Evolutionary conservation across 2,113 vertebrate genomes (phyloP), one percentile per base, ranked within the genome.

Genomic region (Chauna torquata): DNA sequence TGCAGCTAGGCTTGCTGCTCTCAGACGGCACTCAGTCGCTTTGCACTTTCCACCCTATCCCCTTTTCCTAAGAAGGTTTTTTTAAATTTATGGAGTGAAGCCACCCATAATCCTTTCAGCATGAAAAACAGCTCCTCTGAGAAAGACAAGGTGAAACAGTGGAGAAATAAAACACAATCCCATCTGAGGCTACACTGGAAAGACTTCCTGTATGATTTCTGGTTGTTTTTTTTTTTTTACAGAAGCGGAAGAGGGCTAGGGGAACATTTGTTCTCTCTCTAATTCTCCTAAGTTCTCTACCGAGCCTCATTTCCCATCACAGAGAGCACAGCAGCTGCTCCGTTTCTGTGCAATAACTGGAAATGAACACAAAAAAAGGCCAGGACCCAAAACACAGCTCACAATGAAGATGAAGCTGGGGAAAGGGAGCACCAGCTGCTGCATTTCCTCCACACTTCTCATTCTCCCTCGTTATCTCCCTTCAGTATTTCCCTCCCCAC

Each of bases 111-210:
- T 82, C 40, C 66, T 44, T 90, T 75, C 70, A 70, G 62, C 66
- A 85, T 61, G 74, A 94, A 93, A 47, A 94, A 90, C 20, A 82
- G 66, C 49, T 90, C 84, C 86, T 82, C 44, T 85, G 95, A 95
- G 84, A 90, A 92, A 89, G 69, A 40, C 30, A 55, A 47, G 30
- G 47, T 72, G 57, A 85, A 92, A 82, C 5, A 1, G 25, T 47
- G 44, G 50, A 69, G 23, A 69, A 82, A 84, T 79, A 79, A 94
- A 91, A 76, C 19, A 83, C n/a, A 71, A 52, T 68, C 47, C 52
- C 66, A 82, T 82, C 74, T 86, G 92, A 92, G 65, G 57, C 61
- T 55, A 69, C 0, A 1, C 42, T 64, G 69, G 66, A 81, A 76
- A 89, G 45, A 45, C 64, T 95, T 95, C 80, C 91, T 68, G 47